Evolutionary conservation across 53 echinoderm and acorn worm species (phyloP), one percentile per base, ranked within the genome.

Genomic region (Paracentrotus lividus): DNA sequence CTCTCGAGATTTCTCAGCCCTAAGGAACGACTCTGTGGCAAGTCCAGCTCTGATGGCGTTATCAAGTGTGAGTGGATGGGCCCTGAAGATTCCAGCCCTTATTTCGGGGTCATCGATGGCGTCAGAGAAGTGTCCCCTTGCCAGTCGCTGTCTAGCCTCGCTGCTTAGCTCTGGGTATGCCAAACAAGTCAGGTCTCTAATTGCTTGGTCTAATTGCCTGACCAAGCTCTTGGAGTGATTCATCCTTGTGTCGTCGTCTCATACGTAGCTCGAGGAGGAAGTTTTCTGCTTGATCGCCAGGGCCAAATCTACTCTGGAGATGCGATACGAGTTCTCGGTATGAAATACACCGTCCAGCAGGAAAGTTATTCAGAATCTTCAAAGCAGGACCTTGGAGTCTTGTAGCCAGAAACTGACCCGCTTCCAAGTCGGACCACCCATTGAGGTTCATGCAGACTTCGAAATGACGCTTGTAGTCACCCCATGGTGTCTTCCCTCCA

Each of bases 11-110:
- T 49, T 90, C 51, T 90, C 90, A 0, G 90, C 72, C 12, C 32
- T 47, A 26, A 90, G 67, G 51, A 90, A 90, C 2, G 90, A 90
- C 53, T 90, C 90, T 69, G 90, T 90, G 3, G 68, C 42, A 27
- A 90, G 32, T 47, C 47, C 90, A 68, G 90, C 90, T 47, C 9
- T 65, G 15, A 90, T 90, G 18, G 90, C 90, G 9, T 90, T 69
- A 47, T 90, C 68, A 0, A 90, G 31, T 0, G 90, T 90, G 29
- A 13, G 24, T 0, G 90, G 90, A 3, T 67, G 90, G 21, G 90
- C 66, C 23, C 90, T 45, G 24, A 90, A 90, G 27, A 90, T 90
- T 2, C n/a, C 90, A 3, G 90, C 69, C 8, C 90, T 5, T 1
- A 90, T 67, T 12, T 90, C 90, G 0, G 68, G 0, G 6, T 90